phyloP scores from a whole-genome alignment of 2,888 invertebrate genomes.

The Arenicola marina region DNA sequence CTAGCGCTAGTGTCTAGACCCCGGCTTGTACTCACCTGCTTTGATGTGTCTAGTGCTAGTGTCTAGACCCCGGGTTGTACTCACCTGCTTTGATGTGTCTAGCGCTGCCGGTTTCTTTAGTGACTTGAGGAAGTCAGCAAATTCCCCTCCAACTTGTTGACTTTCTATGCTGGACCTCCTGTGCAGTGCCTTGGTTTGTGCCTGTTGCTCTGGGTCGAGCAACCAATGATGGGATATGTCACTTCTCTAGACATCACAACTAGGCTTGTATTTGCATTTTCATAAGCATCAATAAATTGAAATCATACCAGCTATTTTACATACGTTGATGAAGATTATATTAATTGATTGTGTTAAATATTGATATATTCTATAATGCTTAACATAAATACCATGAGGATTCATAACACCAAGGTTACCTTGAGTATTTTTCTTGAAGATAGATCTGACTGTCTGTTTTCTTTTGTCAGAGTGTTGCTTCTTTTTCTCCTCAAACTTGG shows the following conservation, averaged over 20 bases:
- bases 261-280: no score
- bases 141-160: slow-evolving; percentile 59
- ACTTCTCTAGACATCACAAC: no score
- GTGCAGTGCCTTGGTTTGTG: not conserved
- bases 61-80: no score
- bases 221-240: not conserved
- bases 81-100: slow-evolving; percentile 69
- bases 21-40: no score
- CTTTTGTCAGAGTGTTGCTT: slow-evolving; percentile 79
- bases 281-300: no score
- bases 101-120: slow-evolving; percentile 56
- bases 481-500: slow-evolving; percentile 85
- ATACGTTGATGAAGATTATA: no score
- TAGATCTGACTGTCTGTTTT: slow-evolving; percentile 75
- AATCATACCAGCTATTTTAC: no score
- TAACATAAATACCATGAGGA: not conserved
- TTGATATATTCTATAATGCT: no score
- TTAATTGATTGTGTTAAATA: no score
- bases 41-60: no score
- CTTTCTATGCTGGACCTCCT: slow-evolving; percentile 51
- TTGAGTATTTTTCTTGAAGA: slow-evolving; percentile 70
- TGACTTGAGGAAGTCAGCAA: slow-evolving; percentile 59
- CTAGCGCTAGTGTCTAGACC: no score
- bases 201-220: not conserved
- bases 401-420: not conserved